A percentile compares a stretch with the other conserved stretches of the same genome.
These are phyloP conservation scores for Melieria omissa DNA, from an alignment of 2,888 invertebrate species.

Conservation along the genomic window DNA sequence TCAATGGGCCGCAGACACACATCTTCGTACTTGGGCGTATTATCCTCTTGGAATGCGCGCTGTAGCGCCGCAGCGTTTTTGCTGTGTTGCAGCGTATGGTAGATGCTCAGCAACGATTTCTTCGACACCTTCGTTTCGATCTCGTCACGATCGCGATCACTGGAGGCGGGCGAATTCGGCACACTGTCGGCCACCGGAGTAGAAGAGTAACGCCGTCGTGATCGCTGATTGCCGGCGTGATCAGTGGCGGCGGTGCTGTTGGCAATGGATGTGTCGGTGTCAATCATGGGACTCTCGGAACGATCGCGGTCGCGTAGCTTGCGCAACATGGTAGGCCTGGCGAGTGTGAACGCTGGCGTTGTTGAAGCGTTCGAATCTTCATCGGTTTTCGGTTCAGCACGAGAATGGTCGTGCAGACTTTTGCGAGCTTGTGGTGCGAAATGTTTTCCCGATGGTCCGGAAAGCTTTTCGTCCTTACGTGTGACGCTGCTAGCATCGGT, in stretches of 20 bases:
- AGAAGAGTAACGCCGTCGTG: slow-evolving; percentile 65
- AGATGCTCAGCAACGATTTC: slow-evolving; percentile 88
- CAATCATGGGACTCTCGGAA: slow-evolving; percentile 70
- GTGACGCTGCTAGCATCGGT: slow-evolving; percentile 53
- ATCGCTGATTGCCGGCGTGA: slow-evolving; percentile 44
- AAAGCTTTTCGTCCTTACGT: slow-evolving; percentile 49
- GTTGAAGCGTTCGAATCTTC: slow-evolving; percentile 39
- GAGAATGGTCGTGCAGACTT: slow-evolving; percentile 29
- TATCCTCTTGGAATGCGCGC: slow-evolving; percentile 81
- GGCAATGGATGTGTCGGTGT: slow-evolving; percentile 67
- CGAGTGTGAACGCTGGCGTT: slow-evolving; percentile 43
- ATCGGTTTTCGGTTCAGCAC: slow-evolving; percentile 38
- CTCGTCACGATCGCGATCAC: slow-evolving; percentile 78
- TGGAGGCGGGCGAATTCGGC: slow-evolving; percentile 72
- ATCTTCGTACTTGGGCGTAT: slow-evolving; percentile 83
- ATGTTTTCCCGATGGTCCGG: slow-evolving; percentile 15
- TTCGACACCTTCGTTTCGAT: slow-evolving; percentile 75
- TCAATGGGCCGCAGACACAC: slow-evolving; percentile 89
- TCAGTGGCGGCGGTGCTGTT: background rate
- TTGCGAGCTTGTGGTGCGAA: slow-evolving; percentile 19
- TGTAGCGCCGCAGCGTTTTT: slow-evolving; percentile 88
- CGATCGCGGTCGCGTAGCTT: slow-evolving; percentile 68
- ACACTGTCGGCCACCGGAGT: slow-evolving; percentile 73
- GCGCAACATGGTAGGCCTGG: slow-evolving; percentile 57
- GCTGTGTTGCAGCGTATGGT: slow-evolving; percentile 79